Base-by-base conservation (phyloP, 1,140 invertebrate species). In the Onthophagus taurus region DNA sequence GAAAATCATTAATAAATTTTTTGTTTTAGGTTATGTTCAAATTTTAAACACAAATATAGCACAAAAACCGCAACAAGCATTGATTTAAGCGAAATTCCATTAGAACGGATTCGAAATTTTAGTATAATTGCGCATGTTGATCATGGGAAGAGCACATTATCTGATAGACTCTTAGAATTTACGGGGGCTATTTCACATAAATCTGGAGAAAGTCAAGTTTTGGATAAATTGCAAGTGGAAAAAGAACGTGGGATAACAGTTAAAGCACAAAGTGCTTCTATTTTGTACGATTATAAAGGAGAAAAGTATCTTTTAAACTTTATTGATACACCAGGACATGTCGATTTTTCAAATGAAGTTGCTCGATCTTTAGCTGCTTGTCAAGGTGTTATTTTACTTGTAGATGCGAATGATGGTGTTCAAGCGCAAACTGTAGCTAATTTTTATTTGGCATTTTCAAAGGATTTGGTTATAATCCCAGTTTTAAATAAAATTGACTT, bases 351-450 rank as follows among this genome's bases (percentile, higher is more conserved):
- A 3, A 96, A 90, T 71, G 95, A 99, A 76, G 95, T 97, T n/a
- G 75, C 83, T 2, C 69, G 85, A 31, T 95, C 91, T 23, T 71
- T 98, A 48, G 74, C 81, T 48, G 90, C 91, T 17, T 97, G 92
- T 65, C 87, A 97, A 75, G 95, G 94, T 2, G 94, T 94, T 4
- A 77, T 99, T 48, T 66, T 99, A 5, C 63, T 99, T 17, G 87
- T 99, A 0, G 96, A 98, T 74, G 93, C 95, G 3, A 97, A 96
- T 69, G 87, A 96, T 63, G 91, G 90, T 11, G 82, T 98, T 24
- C 92, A 98, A 71, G 95, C 95, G 2, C 96, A 99, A 67, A 98
- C 95, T 2, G 87, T 98, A 9, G 93, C 95, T 7, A 97, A 98
- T 56, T 97, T 93, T 66, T 90, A 90, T 57, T 65, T 97, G 36